Percentiles rank a stretch among this genome's conserved stretches.
phyloP scores from a whole-genome alignment of 1,140 invertebrate genomes.

The Diabrotica virgifera region DNA sequence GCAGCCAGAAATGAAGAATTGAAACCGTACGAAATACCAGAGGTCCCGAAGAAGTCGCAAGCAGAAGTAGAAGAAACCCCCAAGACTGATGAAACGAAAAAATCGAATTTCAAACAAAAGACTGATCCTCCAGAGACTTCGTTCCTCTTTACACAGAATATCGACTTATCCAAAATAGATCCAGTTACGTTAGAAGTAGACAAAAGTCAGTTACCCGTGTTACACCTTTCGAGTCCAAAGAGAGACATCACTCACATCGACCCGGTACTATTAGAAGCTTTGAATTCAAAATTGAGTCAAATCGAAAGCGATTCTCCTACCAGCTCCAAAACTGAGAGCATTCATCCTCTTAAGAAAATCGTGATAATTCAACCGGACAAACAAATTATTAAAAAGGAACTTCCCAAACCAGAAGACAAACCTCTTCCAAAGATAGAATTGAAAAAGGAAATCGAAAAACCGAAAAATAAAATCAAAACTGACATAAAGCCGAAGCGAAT shows the following conservation, averaged over 20 bases:
- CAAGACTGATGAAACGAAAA: constrained; percentile 11
- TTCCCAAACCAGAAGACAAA: constrained; percentile 27
- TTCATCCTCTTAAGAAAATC: constrained; percentile 56
- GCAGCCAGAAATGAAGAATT: constrained; percentile 57
- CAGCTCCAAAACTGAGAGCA: constrained; percentile 64
- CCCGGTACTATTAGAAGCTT: constrained; percentile 60
- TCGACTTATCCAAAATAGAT: constrained; percentile 67
- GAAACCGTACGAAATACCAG: constrained; percentile 18
- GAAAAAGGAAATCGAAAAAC: constrained; percentile 32
- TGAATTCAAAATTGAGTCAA: constrained; percentile 69
- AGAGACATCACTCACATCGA: constrained; percentile 66
- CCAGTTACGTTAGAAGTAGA: constrained; percentile 65
- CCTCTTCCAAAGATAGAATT: constrained; percentile 25
- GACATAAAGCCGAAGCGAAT: constrained; percentile 54
- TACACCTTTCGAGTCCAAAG: constrained; percentile 62
- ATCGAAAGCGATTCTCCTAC: constrained; percentile 69
- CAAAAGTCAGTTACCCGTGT: constrained; percentile 58
- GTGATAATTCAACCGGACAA: constrained; percentile 48
- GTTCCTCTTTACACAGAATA: constrained; percentile 68
- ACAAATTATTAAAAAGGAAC: constrained; percentile 40
- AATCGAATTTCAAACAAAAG: constrained; percentile 19
- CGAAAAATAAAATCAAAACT: constrained; percentile 51
- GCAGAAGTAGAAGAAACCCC: constrained; percentile 17
- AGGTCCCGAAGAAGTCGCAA: constrained; percentile 1
- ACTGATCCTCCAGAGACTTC: constrained; percentile 31